Evolutionary conservation across 2,797 vertebrate genomes (phyloP).

Genomic region (Hozukius guyotensis): DNA sequence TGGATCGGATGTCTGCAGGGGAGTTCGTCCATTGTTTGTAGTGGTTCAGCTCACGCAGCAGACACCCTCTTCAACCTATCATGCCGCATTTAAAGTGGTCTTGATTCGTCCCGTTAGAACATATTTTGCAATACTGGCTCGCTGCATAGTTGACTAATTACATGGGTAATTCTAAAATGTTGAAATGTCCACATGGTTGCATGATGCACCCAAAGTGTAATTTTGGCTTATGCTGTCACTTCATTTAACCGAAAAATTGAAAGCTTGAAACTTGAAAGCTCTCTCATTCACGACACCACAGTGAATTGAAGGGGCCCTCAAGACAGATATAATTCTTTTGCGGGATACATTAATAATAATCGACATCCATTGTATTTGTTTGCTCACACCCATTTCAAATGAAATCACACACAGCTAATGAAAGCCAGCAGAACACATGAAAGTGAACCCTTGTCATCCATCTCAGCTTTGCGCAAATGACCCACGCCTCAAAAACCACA

Average conservation of each 20-base stretch:
- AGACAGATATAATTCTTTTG: not conserved
- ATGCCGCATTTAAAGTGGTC: not conserved
- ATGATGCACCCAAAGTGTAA: not conserved
- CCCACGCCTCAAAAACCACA: constrained; percentile 2
- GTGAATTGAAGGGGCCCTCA: not conserved
- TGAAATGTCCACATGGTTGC: not conserved
- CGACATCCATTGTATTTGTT: not conserved
- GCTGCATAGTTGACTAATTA: not conserved
- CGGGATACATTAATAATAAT: not conserved
- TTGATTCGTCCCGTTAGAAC: not conserved
- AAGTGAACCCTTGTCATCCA: constrained; percentile 1
- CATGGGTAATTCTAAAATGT: not conserved
- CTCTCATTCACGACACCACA: not conserved
- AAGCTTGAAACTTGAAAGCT: not conserved
- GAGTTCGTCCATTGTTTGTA: constrained; percentile 12
- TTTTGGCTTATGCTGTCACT: not conserved
- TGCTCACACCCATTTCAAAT: not conserved
- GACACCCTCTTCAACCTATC: not conserved
- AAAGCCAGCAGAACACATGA: constrained; percentile 4
- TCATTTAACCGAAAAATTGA: not conserved
- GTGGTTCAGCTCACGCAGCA: not conserved
- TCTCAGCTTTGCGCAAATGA: not conserved
- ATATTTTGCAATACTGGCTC: not conserved
- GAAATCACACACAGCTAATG: not conserved
- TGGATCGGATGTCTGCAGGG: constrained; percentile 13